phyloP scores from a whole-genome alignment of 2,113 vertebrate genomes.

The Deroptyus accipitrinus region DNA sequence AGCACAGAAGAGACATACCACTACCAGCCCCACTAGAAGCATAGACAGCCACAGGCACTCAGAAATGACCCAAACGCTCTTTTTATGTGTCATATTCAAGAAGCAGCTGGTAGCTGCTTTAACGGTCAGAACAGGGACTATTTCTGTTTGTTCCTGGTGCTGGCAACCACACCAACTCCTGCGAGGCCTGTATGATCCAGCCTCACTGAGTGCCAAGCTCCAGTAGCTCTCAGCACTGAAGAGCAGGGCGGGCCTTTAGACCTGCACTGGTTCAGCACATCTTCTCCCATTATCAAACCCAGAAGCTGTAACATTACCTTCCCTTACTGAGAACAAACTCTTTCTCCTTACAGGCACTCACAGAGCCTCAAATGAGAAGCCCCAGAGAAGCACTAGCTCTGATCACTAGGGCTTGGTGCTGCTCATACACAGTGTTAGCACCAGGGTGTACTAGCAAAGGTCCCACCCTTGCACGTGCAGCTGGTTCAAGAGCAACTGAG shows the following conservation, averaged over 20 bases:
- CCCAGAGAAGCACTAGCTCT: not conserved
- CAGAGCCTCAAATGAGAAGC: not conserved
- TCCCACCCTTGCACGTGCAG: not conserved
- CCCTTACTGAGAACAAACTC: not conserved
- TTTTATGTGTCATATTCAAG: not conserved
- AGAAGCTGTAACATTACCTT: not conserved
- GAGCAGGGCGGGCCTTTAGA: not conserved
- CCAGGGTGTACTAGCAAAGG: not conserved
- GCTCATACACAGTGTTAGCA: rapidly evolving
- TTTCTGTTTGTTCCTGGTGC: not conserved
- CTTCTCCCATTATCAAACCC: not conserved
- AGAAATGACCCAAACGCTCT: not conserved
- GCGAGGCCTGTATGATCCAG: rapidly evolving
- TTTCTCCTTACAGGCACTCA: not conserved
- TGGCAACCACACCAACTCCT: not conserved
- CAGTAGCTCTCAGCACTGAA: not conserved
- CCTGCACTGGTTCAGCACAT: not conserved
- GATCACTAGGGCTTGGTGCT: not conserved
- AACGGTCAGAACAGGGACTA: not conserved
- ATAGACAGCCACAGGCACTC: not conserved
- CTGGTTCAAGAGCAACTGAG: not conserved
- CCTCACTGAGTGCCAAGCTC: not conserved
- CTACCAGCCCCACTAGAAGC: not conserved
- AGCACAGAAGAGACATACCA: not conserved
- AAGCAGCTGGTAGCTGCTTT: not conserved